Evolutionary conservation across 2,113 vertebrate species (phyloP), one percentile per base, ranked within the genome.

Genomic region (Eudyptes chrysolophus): DNA sequence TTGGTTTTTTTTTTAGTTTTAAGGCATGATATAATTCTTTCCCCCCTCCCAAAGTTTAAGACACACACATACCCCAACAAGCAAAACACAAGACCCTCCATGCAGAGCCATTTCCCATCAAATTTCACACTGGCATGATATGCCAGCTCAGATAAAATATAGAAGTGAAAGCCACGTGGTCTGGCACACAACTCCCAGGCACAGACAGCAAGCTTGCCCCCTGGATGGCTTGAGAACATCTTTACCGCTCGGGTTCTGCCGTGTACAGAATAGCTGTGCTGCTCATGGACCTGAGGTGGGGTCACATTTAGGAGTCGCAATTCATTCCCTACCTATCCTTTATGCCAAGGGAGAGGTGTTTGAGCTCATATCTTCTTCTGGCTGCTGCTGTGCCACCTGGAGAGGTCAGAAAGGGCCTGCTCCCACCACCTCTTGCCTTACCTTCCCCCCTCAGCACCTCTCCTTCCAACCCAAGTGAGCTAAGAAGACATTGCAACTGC

Each of bases 161-260:
- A 79, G 69, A 71, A 60, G 24, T 49, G 64, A 80, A 86, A 95
- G 11, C 15, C 44, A 44, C 0, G 0, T 72, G 86, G 29, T 84
- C n/a, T 36, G 57, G 36, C 52, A 84, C 72, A 52, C 9, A 69
- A 52, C 7, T 89, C 38, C 27, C 25, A 49, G 30, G 36, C 2
- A 1, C 69, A 75, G 76, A 11, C 18, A 54, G 24, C 51, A 64
- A 58, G 11, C 16, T 89, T 90, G 34, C 8, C 21, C 55, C 21
- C 21, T 55, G 32, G 9, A 32, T 22, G 49, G 44, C 30, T 61
- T 32, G 17, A 57, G 21, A 79, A 30, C 26, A 46, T 52, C 46
- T 79, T 62, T 72, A 78, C 6, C 0, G 0, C 11, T 5, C 1
- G 0, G 6, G 32, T 72, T 81, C 49, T 91, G 34, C 24, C 3